Conservation (phyloP, 1,140 invertebrate species). For the Campoletis sonorensis region DNA sequence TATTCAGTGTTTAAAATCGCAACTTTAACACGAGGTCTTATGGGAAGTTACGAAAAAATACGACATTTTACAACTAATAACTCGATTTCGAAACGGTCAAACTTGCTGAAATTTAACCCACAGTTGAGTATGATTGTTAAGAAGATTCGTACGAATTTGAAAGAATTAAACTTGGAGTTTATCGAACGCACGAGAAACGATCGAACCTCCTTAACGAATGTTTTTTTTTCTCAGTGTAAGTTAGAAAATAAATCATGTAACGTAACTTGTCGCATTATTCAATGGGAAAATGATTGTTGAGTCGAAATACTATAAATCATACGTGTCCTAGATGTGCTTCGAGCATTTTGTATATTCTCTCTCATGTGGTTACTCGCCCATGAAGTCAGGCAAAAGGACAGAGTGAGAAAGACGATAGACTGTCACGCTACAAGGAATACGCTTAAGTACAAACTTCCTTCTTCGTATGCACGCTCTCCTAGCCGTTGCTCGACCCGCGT, state of each 20-base stretch:
- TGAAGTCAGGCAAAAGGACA: slow-evolving; percentile 23
- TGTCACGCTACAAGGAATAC: slow-evolving; percentile 52
- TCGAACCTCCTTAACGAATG: too few species aligned
- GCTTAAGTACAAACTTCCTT: slow-evolving; percentile 52
- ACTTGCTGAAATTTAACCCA: too few species aligned
- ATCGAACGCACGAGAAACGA: too few species aligned
- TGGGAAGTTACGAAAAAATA: too few species aligned
- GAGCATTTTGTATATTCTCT: slow-evolving; percentile 44
- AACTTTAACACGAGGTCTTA: too few species aligned
- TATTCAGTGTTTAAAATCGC: too few species aligned
- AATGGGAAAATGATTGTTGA: neutral
- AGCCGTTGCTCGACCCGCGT: slow-evolving; percentile 29
- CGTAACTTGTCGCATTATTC: slow-evolving; percentile 8
- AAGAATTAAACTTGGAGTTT: too few species aligned
- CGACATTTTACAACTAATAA: too few species aligned
- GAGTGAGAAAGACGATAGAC: slow-evolving; percentile 10
- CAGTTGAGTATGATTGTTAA: too few species aligned
- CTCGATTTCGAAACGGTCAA: too few species aligned
- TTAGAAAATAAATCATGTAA: neutral
- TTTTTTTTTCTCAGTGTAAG: too few species aligned
- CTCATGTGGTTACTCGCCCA: slow-evolving; percentile 47
- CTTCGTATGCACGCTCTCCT: slow-evolving; percentile 28
- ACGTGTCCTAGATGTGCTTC: slow-evolving; percentile 42
- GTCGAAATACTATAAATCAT: neutral
- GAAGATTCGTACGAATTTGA: too few species aligned